Evolutionary conservation across 2,888 invertebrate genomes (phyloP).

Genomic region (Linnaemya tessellans): DNA sequence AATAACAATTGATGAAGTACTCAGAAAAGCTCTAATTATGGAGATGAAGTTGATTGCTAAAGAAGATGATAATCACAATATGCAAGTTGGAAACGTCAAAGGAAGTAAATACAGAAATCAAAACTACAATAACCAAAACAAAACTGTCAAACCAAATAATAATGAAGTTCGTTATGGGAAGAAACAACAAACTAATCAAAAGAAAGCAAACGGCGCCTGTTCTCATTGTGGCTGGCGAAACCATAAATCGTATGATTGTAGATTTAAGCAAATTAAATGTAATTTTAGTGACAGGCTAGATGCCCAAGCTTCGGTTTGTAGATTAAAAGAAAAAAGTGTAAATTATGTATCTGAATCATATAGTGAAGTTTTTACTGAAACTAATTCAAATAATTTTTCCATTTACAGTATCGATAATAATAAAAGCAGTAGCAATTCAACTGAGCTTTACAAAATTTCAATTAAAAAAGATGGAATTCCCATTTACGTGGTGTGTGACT

Average conservation of each 20-base stretch:
- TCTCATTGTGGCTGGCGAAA: conserved; percentile 49
- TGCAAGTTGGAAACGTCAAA: too few species aligned
- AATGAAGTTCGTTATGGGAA: too few species aligned
- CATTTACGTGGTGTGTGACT: conserved; percentile 29
- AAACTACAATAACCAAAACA: too few species aligned
- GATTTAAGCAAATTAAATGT: conserved; percentile 42
- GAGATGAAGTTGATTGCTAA: too few species aligned
- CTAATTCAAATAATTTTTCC: conserved; percentile 36
- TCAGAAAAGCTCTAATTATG: too few species aligned
- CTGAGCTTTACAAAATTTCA: conserved; percentile 49
- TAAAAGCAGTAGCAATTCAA: conserved; percentile 37
- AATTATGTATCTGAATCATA: conserved; percentile 11
- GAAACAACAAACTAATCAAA: too few species aligned
- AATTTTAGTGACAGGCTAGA: conserved; percentile 37
- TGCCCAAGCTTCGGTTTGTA: not conserved
- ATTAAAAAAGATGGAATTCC: conserved; percentile 46
- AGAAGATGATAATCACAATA: too few species aligned
- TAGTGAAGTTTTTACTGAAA: conserved; percentile 3
- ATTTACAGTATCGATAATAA: conserved; percentile 37
- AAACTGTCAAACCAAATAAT: too few species aligned
- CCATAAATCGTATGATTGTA: conserved; percentile 16
- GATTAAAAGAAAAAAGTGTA: too few species aligned
- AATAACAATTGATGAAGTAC: too few species aligned
- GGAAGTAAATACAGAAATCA: too few species aligned
- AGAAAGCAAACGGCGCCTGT: too few species aligned